Conservation (phyloP, 2,113 vertebrate genomes). For the western clawed frog (Xenopus tropicalis) region DNA sequence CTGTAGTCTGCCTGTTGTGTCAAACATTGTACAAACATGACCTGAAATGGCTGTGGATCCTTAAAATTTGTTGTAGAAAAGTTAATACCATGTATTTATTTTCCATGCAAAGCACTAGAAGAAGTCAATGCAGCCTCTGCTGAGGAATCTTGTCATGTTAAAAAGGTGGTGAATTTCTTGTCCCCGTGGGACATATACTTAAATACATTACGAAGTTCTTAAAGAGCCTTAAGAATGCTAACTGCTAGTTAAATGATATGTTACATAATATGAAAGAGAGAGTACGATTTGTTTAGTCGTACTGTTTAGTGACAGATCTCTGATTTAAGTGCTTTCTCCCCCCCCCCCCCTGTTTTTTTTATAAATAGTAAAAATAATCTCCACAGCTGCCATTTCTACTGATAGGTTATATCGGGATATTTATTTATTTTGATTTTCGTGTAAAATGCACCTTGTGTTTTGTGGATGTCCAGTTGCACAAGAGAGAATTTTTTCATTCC, state of each 20-base stretch:
- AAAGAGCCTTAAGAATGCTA: conserved; percentile 63
- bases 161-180: conserved; percentile 66
- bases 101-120: conserved; percentile 20
- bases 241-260: conserved; percentile 50
- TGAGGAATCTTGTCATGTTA: conserved; percentile 16
- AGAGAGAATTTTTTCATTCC: conserved; percentile 15
- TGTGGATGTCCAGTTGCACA: conserved; percentile 35
- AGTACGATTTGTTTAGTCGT: conserved; percentile 51
- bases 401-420: conserved; percentile 62
- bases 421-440: conserved; percentile 69
- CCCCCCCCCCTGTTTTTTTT: neutral
- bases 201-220: conserved; percentile 56
- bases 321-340: neutral
- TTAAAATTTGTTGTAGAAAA: conserved; percentile 62
- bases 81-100: conserved; percentile 45
- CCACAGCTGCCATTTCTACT: conserved; percentile 60
- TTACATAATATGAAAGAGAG: conserved; percentile 43
- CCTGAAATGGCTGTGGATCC: conserved; percentile 11
- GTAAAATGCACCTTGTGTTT: conserved; percentile 65
- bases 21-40: conserved; percentile 12
- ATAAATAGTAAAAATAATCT: conserved; percentile 36
- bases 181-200: conserved; percentile 84
- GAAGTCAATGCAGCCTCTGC: conserved; percentile 22
- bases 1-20: conserved; percentile 18
- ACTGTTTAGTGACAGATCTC: conserved; percentile 41